Evolutionary conservation across 2,797 vertebrate species (phyloP), one percentile per base, ranked within the genome.

Genomic region (Myotis daubentonii): DNA sequence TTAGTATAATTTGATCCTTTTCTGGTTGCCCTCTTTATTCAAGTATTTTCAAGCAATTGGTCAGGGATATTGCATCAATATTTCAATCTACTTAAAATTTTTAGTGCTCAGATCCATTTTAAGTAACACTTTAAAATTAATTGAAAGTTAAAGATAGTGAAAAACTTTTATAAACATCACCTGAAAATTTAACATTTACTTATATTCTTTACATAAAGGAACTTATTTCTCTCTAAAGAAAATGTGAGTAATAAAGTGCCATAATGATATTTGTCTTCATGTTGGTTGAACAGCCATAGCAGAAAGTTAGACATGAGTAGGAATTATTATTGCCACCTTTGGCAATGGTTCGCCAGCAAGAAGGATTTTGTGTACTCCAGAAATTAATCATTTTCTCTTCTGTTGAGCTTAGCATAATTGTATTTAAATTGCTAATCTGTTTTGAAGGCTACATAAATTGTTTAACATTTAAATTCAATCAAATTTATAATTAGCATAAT

Each of bases 391-490:
- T 55, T 82, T 87, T 79, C 7, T 82, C 65, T 76, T 51, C 41
- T 72, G 81, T 94, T 22, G n/a, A 49, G 16, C 28, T 82, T 90
- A 81, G 30, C 49, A 51, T 70, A 84, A 70, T 44, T 85, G 6
- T 87, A 94, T 90, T 96, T 85, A 79, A 94, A 84, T 71, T 89
- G 60, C 33, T 87, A 49, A 86, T 91, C 41, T 87, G 25, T 89
- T 96, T 95, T 92, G 71, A 92, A 91, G 65, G n/a, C 74, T 49
- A 55, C 17, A 79, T 87, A 86, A 92, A 83, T 93, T 83, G 17
- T 51, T 87, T 93, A 78, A 53, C 23, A 78, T 60, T 96, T 84
- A 79, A 55, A 68, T 41, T 86, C 47, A 94, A 44, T 85, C 76
- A 65, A 19, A 49, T 75, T 95, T 79, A 22, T 78, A 70, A 79